A percentile compares a stretch with the other conserved stretches of the same genome.
phyloP scores from a whole-genome alignment of 2,888 invertebrate genomes.

The Cataglyphis cursor region DNA sequence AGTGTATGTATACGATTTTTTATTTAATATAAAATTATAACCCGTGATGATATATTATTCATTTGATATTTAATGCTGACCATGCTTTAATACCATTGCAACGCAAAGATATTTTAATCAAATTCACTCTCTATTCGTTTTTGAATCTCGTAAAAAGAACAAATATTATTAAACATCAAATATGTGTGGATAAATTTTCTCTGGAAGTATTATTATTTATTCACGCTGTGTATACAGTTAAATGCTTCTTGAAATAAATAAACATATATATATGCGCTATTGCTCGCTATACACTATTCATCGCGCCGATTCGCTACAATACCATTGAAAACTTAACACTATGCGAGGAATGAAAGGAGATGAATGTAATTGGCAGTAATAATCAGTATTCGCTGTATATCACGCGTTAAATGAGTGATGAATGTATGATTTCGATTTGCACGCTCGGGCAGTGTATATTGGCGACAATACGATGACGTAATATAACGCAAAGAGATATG shows the following conservation, averaged over 20 bases:
- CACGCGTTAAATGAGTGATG: constrained; percentile 12
- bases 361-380: constrained; percentile 74
- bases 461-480: constrained; percentile 4
- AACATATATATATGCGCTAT: constrained; percentile 54
- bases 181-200: constrained; percentile 51
- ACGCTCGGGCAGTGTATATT: constrained; percentile 23
- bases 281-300: constrained; percentile 64
- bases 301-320: constrained; percentile 58
- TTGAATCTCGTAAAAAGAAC: background rate
- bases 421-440: constrained; percentile 3
- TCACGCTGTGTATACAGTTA: constrained; percentile 69
- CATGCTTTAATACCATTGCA: background rate
- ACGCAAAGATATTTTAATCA: background rate
- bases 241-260: constrained; percentile 72
- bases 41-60: constrained; percentile 59
- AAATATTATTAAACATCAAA: constrained; percentile 69
- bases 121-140: background rate
- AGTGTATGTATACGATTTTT: constrained; percentile 71
- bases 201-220: constrained; percentile 67
- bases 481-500: constrained; percentile 15
- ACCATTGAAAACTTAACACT: constrained; percentile 60
- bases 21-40: constrained; percentile 65
- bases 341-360: constrained; percentile 69
- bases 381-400: constrained; percentile 64
- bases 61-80: constrained; percentile 71